Evolutionary conservation across 2,888 invertebrate species (phyloP), one percentile per base, ranked within the genome.

Genomic region (Ceriagrion tenellum): DNA sequence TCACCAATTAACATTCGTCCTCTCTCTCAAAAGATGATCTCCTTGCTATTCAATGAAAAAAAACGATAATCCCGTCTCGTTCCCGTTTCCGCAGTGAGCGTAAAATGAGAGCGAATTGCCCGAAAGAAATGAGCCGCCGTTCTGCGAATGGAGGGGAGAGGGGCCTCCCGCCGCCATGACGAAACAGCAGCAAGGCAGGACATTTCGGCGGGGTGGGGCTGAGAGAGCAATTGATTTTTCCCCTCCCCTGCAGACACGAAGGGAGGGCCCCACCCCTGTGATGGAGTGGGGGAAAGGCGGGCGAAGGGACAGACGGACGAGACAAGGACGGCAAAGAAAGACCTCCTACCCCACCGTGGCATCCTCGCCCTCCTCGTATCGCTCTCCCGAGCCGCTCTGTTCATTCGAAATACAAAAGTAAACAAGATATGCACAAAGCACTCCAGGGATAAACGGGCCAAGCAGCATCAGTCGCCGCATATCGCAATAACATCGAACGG

Each of bases 371-470:
- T n/a, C 81, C 35, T 81, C 30, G 81, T 81, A 81, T 81, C 81
- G 81, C 81, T 81, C 81, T 35, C 81, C 35, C 30, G 81, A 81
- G n/a, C 81, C 81, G 10, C 18, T 81, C 81, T 81, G 81, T 81
- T 35, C 81, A 81, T 35, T 81, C 81, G 81, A 35, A 35, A 81
- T 16, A 35, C 74, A 81, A 81, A 35, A 35, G 35, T 35, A 81
- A 30, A 81, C 81, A 81, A 35, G 35, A 16, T 10, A 69, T 0
- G 0, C 26, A 8, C 69, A 47, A 35, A 81, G 16, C 30, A 26
- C 35, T 35, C 30, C 35, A 35, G n/a, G 18, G 35, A 81, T 81
- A 81, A 81, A 81, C 13, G 18, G 26, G 0, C 3, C 30, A 35
- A 35, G 16, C 81, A 20, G 16, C 59, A 81, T 30, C 81, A 81